Evolutionary conservation across 1,140 invertebrate genomes (phyloP), one percentile per base, ranked within the genome.

Genomic region (Ectropis grisescens): DNA sequence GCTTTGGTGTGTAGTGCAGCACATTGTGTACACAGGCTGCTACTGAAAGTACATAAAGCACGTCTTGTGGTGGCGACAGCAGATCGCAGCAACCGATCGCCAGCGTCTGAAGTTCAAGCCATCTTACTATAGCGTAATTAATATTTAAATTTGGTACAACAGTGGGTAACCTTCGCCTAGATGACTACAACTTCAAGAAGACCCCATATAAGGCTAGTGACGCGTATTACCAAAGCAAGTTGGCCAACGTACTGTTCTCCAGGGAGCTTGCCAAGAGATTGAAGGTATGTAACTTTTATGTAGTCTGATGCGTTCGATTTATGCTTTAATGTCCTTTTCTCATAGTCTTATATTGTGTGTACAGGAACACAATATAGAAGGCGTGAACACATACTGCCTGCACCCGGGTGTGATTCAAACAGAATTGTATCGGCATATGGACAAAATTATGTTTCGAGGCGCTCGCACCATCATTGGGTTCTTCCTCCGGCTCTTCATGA

Each of bases 331-430:
- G n/a, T n/a, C n/a, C n/a, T n/a, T n/a, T n/a, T n/a, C n/a, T n/a
- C n/a, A n/a, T n/a, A n/a, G 1, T n/a, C n/a, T n/a, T n/a, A n/a
- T n/a, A n/a, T n/a, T n/a, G n/a, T n/a, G 87, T n/a, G n/a, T 46
- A 15, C 37, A 70, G 66, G 57, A 59, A 24, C 27, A 58, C 19
- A 48, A 54, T 9, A 76, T 76, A 15, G 29, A 49, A 11, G 82
- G 84, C 1, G 87, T 92, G 1, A 89, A 81, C 1, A 83, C 85
- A 0, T 91, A 92, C 55, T 83, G 85, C 22, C 64, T 91, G 2
- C 90, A 93, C 90, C 90, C 2, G n/a, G 91, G 90, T 1, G 78
- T 89, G 1, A 88, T 92, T n/a, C 78, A 78, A 13, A 94, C 92
- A 0, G 89, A 92, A 29, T 62, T 94, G 1, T 85, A 85, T 16